Percentiles rank a stretch among this genome's conserved stretches.
These are phyloP conservation scores for Macropus fuliginosus DNA, from an alignment of 2,797 vertebrate species.

Conservation along the genomic window DNA sequence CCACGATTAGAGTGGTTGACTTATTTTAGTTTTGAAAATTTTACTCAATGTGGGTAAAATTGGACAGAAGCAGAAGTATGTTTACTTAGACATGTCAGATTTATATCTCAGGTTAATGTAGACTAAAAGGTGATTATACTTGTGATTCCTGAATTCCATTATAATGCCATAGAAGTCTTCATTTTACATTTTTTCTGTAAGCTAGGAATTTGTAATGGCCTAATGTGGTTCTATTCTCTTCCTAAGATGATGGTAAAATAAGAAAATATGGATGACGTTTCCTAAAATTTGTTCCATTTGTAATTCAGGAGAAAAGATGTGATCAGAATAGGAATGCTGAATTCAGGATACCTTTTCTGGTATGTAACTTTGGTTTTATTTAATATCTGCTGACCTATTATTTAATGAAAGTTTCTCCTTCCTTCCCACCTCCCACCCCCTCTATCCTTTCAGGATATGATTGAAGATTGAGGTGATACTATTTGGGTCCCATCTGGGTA, in stretches of 20 bases:
- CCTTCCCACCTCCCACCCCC: not conserved
- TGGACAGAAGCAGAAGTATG: not conserved
- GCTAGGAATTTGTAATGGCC: constrained; percentile 1
- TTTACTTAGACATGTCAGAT: not conserved
- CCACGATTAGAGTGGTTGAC: not conserved
- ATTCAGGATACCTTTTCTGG: constrained; percentile 13
- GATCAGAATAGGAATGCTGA: not conserved
- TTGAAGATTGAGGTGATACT: not conserved
- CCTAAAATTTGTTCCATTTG: not conserved
- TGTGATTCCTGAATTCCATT: not conserved
- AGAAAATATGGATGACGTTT: constrained; percentile 61
- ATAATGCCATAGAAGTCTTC: not conserved
- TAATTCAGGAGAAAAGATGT: not conserved
- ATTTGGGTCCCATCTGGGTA: not conserved
- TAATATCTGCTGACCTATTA: not conserved
- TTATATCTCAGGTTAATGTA: not conserved
- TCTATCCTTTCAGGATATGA: not conserved
- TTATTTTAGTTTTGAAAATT: not conserved
- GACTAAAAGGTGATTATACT: not conserved
- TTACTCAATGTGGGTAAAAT: not conserved
- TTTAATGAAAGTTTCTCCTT: not conserved
- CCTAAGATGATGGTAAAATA: constrained; percentile 56
- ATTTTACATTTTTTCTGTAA: not conserved
- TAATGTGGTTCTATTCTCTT: constrained; percentile 56
- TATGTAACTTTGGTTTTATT: not conserved